Base-by-base conservation (phyloP, 2,888 invertebrate species). In the Microctonus aethiopoides region DNA sequence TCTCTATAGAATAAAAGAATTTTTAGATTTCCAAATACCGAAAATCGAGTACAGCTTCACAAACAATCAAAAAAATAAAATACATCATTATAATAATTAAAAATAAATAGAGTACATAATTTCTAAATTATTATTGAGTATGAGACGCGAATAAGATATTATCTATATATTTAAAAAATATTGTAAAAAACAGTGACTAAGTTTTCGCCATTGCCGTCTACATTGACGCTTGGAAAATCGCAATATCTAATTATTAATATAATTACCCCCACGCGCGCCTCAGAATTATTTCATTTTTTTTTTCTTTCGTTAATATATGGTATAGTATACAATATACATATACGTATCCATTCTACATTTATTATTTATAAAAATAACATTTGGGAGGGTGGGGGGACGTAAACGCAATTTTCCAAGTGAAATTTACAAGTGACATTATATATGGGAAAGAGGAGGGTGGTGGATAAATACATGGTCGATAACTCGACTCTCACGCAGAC, bases 151-250 rank as follows among this genome's bases (percentile, higher is more conserved):
- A 79, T 79, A 80, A 75, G 77, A 80, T 78, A 80, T 54, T 61
- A 66, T 70, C 59, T 70, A 66, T 70, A 61, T 70, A 66, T 62
- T 70, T 72, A 32, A 71, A 77, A 80, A 84, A 84, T 82, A 83
- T 83, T 83, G 83, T 84, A 83, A 83, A 83, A 85, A 84, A 85
- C 83, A 84, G 82, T 85, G 84, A 85, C 85, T 84, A 84, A 85
- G 81, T 84, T 82, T 81, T 79, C 80, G 79, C 75, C 80, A 82
- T 82, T 77, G 79, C 78, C 76, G 75, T 79, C 78, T 80, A 62
- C 64, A 80, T 79, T 76, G 76, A 78, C 81, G 78, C 76, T 78
- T 79, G 78, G 81, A 73, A 81, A 83, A 80, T 81, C 80, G 80
- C 78, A 61, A 80, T 80, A 77, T 80, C 80, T 79, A 73, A 76